Base-by-base conservation (phyloP, 2,797 vertebrate species). In the Dermochelys coriacea region DNA sequence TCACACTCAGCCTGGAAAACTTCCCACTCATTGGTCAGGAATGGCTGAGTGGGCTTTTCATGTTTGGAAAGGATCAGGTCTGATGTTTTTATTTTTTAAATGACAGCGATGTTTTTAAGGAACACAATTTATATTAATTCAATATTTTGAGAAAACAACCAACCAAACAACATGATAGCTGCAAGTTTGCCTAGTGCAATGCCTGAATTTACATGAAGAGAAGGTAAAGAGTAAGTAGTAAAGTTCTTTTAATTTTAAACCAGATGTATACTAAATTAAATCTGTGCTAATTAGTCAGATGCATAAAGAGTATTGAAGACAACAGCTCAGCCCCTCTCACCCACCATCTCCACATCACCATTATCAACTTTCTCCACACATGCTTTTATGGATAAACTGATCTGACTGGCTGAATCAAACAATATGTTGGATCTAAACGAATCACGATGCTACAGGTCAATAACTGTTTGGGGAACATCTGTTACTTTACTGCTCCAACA, bases 361-460 rank as follows among this genome's bases (percentile, higher is more conserved):
- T 87, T 91, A 52, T 51, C 34, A 19, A 49, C 59, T 95, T 95
- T 83, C 74, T 68, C 0, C 80, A 68, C 54, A 47, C 0, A 1
- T 59, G 87, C 8, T 2, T 1, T 78, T 91, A 79, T 85, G 49
- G 23, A 75, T 90, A 85, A 90, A 87, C 52, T 85, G 75, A 87
- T 88, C 85, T 87, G 93, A 51, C 86, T 47, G 94, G 52, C 78
- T 94, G 88, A 93, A 92, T 96, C 49, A 91, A 52, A 27, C 83
- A 88, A 80, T 19, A 80, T 19, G 2, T 84, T 52, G 41, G 41
- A 41, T 41, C 41, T 88, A 54, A 91, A 88, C 14, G 64, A 10
- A 90, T 93, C 87, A 77, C 79, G 25, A 1, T 50, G 61, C 37
- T 61, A 34, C 86, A 82, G 85, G 47, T 78, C 55, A 57, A 49